Percentiles rank a stretch among this genome's conserved stretches.
These are phyloP conservation scores for Tetraodon nigroviridis DNA, from an alignment of 2,113 vertebrate genomes.

Conservation along the genomic window DNA sequence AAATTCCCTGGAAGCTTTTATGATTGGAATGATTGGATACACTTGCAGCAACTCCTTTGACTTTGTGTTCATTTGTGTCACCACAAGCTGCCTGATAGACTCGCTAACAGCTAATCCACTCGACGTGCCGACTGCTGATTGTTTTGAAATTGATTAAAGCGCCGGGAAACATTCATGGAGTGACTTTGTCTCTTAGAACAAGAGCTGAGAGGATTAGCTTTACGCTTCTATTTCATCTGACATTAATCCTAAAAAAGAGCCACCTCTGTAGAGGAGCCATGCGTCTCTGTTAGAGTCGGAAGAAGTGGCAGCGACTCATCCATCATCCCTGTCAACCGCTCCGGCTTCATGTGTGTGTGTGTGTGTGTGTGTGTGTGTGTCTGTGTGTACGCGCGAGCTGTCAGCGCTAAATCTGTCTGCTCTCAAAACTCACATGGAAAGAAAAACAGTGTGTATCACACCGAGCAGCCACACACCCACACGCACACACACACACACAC, in stretches of 20 bases:
- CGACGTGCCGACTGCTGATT: slow-evolving; percentile 2
- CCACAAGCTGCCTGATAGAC: too few relatives aligned
- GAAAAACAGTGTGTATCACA: not conserved
- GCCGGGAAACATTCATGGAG: slow-evolving; percentile 36
- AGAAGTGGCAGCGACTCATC: slow-evolving; percentile 37
- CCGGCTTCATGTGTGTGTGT: slow-evolving; percentile 1
- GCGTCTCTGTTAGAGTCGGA: slow-evolving; percentile 35
- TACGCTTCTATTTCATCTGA: slow-evolving; percentile 61
- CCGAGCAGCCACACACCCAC: not conserved
- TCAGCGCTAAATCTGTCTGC: too few relatives aligned
- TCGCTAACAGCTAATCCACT: slow-evolving; percentile 20
- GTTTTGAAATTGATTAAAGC: slow-evolving; percentile 45
- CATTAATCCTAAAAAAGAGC: slow-evolving; percentile 64
- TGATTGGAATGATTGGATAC: too few relatives aligned
- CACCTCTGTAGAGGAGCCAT: slow-evolving; percentile 10
- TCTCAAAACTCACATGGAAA: not conserved
- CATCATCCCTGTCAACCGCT: slow-evolving; percentile 36
- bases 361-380: too few relatives aligned
- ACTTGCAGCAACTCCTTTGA: too few relatives aligned
- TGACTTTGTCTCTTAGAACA: slow-evolving; percentile 48
- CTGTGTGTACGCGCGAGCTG: not conserved
- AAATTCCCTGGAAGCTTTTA: too few relatives aligned
- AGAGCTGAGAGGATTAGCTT: slow-evolving; percentile 59
- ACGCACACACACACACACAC: slow-evolving; percentile 4
- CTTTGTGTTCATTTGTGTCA: too few relatives aligned